phyloP scores from a whole-genome alignment of 2,797 vertebrate species.

The Pangasius krempfi region DNA sequence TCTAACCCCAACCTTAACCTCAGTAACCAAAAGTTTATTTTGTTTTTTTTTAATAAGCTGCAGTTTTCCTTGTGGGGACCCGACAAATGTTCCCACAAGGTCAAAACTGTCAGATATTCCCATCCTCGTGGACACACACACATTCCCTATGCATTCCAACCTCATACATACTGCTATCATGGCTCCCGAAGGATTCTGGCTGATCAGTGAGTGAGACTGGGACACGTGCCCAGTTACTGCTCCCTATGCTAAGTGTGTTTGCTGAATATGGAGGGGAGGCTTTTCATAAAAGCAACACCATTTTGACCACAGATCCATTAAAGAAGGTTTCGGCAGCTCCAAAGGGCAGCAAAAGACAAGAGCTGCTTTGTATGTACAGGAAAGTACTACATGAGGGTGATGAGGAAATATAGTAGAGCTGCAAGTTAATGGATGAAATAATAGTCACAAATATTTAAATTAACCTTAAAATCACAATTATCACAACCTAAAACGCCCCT shows the following conservation, averaged over 20 bases:
- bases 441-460: background rate
- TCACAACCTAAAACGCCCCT: background rate
- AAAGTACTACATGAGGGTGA: background rate
- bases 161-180: conserved; percentile 32
- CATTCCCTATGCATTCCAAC: background rate
- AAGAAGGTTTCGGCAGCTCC: background rate
- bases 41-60: background rate
- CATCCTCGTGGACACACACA: background rate
- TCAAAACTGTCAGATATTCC: background rate
- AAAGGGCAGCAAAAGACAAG: background rate
- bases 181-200: background rate
- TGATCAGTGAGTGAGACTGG: background rate
- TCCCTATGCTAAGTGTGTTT: background rate
- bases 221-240: conserved; percentile 10
- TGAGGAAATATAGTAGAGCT: background rate
- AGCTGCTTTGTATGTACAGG: background rate
- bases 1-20: background rate
- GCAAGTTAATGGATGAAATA: background rate
- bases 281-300: conserved; percentile 14
- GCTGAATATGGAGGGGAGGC: background rate
- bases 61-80: background rate
- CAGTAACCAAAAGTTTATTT: background rate
- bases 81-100: background rate
- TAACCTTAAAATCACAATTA: background rate
- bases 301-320: conserved; percentile 19